Percentiles rank a stretch among this genome's conserved stretches.
phyloP scores from a whole-genome alignment of 1,140 invertebrate species.

The Pomacea maculata region DNA sequence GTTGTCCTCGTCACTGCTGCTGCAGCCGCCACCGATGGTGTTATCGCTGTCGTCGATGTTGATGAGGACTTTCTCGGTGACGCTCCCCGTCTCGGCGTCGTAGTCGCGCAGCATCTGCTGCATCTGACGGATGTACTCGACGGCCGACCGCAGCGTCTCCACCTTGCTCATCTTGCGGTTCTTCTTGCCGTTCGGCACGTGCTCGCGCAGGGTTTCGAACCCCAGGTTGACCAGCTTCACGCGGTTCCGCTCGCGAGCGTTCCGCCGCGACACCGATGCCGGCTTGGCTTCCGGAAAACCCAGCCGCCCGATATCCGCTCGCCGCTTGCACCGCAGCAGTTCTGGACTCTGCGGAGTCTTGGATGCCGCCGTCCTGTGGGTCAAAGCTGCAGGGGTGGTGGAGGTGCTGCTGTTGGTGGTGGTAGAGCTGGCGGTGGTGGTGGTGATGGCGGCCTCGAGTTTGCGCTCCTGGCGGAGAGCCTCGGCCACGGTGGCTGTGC shows the following conservation, averaged over 20 bases:
- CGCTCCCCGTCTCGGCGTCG: conserved; percentile 16
- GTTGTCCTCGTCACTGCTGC: background rate
- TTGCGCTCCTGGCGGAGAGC: conserved; percentile 49
- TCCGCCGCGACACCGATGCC: conserved; percentile 87
- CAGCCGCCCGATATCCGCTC: conserved; percentile 54
- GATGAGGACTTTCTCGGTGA: conserved; percentile 14
- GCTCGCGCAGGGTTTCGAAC: conserved; percentile 61
- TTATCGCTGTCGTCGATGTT: conserved; percentile 8
- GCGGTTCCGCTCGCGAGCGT: conserved; percentile 91
- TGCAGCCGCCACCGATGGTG: conserved; percentile 9
- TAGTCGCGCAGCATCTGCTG: conserved; percentile 77
- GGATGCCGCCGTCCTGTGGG: background rate
- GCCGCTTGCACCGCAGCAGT: conserved; percentile 53
- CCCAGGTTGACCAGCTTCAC: conserved; percentile 91
- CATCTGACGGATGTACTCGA: conserved; percentile 90
- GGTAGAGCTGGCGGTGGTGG: conserved; percentile 27
- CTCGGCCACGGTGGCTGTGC: conserved; percentile 54
- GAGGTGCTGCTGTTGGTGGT: conserved; percentile 7
- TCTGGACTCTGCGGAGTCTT: conserved; percentile 38
- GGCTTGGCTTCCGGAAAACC: conserved; percentile 68
- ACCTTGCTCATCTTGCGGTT: conserved; percentile 76
- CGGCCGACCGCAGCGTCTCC: conserved; percentile 90
- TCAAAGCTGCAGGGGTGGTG: conserved; percentile 9
- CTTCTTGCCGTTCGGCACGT: conserved; percentile 69
- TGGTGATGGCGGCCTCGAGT: conserved; percentile 27